Evolutionary conservation across 2,888 invertebrate genomes (phyloP).

Genomic region (Trilocha varians): DNA sequence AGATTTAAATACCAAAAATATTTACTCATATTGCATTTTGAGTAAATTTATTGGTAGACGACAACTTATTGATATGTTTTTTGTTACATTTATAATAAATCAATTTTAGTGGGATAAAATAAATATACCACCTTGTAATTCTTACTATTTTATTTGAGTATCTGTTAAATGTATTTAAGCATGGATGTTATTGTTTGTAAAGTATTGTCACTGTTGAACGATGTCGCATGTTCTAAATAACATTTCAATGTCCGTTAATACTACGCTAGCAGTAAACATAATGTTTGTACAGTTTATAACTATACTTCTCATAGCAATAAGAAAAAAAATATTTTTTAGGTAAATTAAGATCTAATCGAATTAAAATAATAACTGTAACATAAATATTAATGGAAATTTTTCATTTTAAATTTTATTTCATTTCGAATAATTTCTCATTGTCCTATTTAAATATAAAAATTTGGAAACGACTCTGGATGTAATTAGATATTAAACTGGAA

Average conservation of each 20-base stretch:
- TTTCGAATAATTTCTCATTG: slow-evolving; percentile 37
- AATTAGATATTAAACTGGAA: slow-evolving; percentile 67
- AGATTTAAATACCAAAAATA: no score
- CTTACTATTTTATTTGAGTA: no score
- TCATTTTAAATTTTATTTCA: slow-evolving; percentile 7
- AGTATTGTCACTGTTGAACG: slow-evolving; percentile 38
- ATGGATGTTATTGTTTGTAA: slow-evolving; percentile 26
- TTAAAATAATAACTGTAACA: slow-evolving; percentile 65
- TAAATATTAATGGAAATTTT: slow-evolving; percentile 54
- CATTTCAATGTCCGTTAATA: slow-evolving; percentile 36
- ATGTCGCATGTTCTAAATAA: slow-evolving; percentile 30
- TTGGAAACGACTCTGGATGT: slow-evolving; percentile 60
- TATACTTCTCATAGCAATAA: slow-evolving; percentile 65
- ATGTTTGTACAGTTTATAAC: slow-evolving; percentile 71
- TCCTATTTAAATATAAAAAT: slow-evolving; percentile 43
- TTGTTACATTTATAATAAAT: no score
- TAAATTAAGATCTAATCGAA: slow-evolving; percentile 71
- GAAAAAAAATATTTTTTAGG: slow-evolving; percentile 70
- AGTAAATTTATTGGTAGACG: no score
- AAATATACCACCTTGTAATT: no score
- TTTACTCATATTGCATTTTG: no score
- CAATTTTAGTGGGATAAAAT: no score
- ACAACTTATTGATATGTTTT: no score
- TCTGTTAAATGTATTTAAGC: no score
- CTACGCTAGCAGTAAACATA: slow-evolving; percentile 49